A percentile compares a stretch with the other conserved stretches of the same genome.
phyloP scores from a whole-genome alignment of 1,140 invertebrate species.

The Ptiloglossa arizonensis region DNA sequence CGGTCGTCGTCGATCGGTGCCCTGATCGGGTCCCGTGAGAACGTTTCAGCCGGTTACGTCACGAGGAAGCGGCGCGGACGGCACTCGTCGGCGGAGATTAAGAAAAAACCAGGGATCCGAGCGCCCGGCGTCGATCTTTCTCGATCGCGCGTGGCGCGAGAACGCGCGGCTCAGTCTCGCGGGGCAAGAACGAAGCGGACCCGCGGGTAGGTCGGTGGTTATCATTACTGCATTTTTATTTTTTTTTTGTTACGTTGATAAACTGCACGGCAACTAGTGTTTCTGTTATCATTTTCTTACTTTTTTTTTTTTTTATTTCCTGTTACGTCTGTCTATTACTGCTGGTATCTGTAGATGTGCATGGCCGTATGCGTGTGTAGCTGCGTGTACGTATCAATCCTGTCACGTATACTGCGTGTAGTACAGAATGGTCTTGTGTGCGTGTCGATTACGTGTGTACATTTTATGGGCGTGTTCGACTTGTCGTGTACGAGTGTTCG shows the following conservation, averaged over 20 bases:
- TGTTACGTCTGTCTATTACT: conserved; percentile 71
- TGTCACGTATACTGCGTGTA: conserved; percentile 30
- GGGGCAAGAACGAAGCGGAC: conserved; percentile 81
- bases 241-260: conserved; percentile 73
- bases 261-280: conserved; percentile 79
- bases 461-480: too few relatives aligned
- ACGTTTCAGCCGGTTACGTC: not conserved
- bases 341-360: conserved; percentile 64
- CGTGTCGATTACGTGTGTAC: not conserved
- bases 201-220: conserved; percentile 82
- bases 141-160: conserved; percentile 23
- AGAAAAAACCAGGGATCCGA: conserved; percentile 5
- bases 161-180: conserved; percentile 64
- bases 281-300: conserved; percentile 68
- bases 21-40: not conserved
- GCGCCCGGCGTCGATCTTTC: not conserved
- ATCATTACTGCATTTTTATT: conserved; percentile 67
- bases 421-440: conserved; percentile 19
- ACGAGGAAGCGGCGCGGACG: not conserved
- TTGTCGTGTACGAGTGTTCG: not conserved
- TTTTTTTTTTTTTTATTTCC: conserved; percentile 64
- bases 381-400: conserved; percentile 50
- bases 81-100: not conserved
- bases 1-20: not conserved
- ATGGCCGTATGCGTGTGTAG: conserved; percentile 58